Evolutionary conservation across 1,140 invertebrate genomes (phyloP).

Genomic region (Bombyx mori): DNA sequence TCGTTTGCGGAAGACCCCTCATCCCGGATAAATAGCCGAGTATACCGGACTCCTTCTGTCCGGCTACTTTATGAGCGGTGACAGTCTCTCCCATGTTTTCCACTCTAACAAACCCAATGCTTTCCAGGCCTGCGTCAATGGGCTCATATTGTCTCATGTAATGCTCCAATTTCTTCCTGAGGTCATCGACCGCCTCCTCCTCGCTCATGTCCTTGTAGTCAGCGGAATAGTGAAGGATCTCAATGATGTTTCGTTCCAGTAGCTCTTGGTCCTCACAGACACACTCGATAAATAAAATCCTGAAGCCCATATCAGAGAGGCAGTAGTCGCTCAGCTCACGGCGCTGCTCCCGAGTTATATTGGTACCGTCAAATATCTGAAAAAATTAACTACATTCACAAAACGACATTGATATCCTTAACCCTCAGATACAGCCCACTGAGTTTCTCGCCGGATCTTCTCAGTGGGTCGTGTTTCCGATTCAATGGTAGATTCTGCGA

Average conservation of each 20-base stretch:
- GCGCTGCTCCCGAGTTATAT: slow-evolving; percentile 86
- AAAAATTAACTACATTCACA: slow-evolving; percentile 18
- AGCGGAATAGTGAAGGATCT: slow-evolving; percentile 91
- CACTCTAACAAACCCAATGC: slow-evolving; percentile 57
- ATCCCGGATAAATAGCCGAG: slow-evolving; percentile 64
- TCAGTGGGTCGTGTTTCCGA: too few relatives aligned
- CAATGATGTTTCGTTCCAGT: slow-evolving; percentile 89
- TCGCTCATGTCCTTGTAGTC: slow-evolving; percentile 88
- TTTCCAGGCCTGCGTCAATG: slow-evolving; percentile 51
- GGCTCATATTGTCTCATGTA: slow-evolving; percentile 88
- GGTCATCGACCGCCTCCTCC: slow-evolving; percentile 83
- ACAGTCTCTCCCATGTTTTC: slow-evolving; percentile 64
- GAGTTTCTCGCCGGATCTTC: too few relatives aligned
- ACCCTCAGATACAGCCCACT: too few relatives aligned
- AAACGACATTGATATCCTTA: too few relatives aligned
- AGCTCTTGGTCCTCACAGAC: slow-evolving; percentile 88
- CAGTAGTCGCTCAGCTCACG: slow-evolving; percentile 84
- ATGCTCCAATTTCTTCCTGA: slow-evolving; percentile 87
- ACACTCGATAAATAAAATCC: slow-evolving; percentile 94
- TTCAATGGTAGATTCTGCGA: too few relatives aligned
- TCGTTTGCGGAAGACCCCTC: slow-evolving; percentile 58
- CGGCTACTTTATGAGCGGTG: slow-evolving; percentile 54
- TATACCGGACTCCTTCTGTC: slow-evolving; percentile 64
- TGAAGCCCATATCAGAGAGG: slow-evolving; percentile 81
- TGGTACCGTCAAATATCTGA: slow-evolving; percentile 94